phyloP scores from a whole-genome alignment of 2,888 invertebrate genomes.

The Campopleginae sp. region DNA sequence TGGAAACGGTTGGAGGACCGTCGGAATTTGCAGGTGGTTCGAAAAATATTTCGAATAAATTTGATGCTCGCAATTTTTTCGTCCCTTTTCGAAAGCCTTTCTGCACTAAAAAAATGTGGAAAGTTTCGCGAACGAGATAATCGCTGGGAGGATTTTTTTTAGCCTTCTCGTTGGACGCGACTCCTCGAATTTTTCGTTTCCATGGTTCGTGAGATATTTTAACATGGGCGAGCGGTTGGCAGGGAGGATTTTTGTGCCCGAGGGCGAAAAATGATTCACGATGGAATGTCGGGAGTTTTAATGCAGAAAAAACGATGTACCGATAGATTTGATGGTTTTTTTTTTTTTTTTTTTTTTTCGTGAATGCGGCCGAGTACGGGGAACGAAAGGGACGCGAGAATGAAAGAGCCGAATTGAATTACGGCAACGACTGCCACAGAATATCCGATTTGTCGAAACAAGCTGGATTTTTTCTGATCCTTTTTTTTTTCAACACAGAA shows the following conservation, averaged over 20 bases:
- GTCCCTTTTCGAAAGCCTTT: conserved; percentile 19
- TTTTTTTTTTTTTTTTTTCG: neutral
- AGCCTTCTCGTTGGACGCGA: neutral
- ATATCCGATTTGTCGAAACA: conserved; percentile 38
- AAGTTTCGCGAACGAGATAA: conserved; percentile 16
- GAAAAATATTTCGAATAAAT: neutral
- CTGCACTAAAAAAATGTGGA: neutral
- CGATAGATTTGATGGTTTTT: conserved; percentile 12
- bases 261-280: conserved; percentile 40
- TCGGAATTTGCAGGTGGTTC: neutral
- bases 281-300: conserved; percentile 36
- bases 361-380: neutral
- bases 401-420: conserved; percentile 56
- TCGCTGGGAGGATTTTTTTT: conserved; percentile 31
- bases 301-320: conserved; percentile 22
- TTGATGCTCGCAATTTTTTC: conserved; percentile 4
- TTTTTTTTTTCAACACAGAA: conserved; percentile 18
- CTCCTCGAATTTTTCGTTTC: conserved; percentile 9
- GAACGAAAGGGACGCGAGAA: conserved; percentile 42
- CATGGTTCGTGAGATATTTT: conserved; percentile 25
- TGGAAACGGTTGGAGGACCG: neutral
- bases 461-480: conserved; percentile 24
- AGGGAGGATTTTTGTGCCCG: conserved; percentile 53
- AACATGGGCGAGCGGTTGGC: conserved; percentile 4
- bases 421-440: conserved; percentile 34